Percentiles rank a stretch among this genome's conserved stretches.
Evolutionary conservation across 2,113 vertebrate species (phyloP).

Genomic region (Chamaetylas fuelleborni): DNA sequence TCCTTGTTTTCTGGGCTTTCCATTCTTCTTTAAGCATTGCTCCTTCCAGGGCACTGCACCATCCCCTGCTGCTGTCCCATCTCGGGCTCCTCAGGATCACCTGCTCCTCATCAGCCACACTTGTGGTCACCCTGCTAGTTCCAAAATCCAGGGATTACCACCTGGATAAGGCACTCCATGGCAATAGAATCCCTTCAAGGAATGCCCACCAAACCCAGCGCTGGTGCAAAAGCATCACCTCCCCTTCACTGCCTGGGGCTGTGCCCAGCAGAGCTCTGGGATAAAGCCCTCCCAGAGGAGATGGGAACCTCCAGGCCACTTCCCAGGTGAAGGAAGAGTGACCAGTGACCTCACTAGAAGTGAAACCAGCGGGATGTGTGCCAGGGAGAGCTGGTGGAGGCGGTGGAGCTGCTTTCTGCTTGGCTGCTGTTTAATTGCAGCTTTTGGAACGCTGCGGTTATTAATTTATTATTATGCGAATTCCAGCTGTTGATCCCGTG

Average conservation of each 20-base stretch:
- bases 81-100: fast-evolving
- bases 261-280: neutral
- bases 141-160: neutral
- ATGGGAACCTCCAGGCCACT: neutral
- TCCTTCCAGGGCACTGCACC: too few relatives aligned
- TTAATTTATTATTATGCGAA: slow-evolving; percentile 31
- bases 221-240: neutral
- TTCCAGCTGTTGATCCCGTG: neutral
- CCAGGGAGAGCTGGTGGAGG: neutral
- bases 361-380: fast-evolving
- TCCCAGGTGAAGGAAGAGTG: neutral
- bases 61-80: neutral
- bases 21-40: neutral
- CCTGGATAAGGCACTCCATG: fast-evolving
- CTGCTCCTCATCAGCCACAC: neutral
- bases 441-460: neutral
- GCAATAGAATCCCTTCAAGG: fast-evolving
- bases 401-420: neutral
- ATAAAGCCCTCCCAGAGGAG: neutral
- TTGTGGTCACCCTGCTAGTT: neutral
- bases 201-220: neutral
- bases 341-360: neutral
- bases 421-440: neutral
- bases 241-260: fast-evolving
- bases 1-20: neutral